Conservation (phyloP, 2,113 vertebrate genomes). For the Hirundichthys speculiger region DNA sequence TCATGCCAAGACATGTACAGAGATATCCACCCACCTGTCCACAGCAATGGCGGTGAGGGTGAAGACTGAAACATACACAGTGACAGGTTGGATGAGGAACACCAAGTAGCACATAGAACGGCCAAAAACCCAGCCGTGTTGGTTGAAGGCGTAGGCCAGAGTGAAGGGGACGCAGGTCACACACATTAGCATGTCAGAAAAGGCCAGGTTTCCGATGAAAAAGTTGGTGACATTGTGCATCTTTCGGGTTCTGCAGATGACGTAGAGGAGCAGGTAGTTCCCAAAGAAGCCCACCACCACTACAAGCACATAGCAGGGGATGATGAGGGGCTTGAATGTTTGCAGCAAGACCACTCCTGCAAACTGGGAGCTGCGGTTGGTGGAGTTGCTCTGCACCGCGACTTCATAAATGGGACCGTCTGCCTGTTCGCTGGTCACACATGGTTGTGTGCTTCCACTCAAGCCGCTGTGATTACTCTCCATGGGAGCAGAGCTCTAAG, state of each 20-base stretch:
- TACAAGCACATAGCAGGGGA: conserved; percentile 82
- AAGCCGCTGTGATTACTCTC: conserved; percentile 53
- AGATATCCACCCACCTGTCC: conserved; percentile 71
- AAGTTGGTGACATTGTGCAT: conserved; percentile 89
- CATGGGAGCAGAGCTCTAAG: conserved; percentile 42
- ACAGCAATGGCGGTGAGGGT: conserved; percentile 82
- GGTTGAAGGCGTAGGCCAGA: conserved; percentile 83
- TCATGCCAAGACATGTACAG: background rate
- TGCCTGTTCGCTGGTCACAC: conserved; percentile 58
- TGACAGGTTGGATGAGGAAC: conserved; percentile 83
- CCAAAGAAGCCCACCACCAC: conserved; percentile 83
- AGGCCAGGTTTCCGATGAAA: conserved; percentile 88
- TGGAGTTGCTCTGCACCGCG: conserved; percentile 72
- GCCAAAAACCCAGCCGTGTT: conserved; percentile 81
- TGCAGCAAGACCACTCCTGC: conserved; percentile 85
- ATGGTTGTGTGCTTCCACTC: conserved; percentile 21
- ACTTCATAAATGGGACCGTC: conserved; percentile 76
- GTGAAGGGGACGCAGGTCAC: conserved; percentile 84
- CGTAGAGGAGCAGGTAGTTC: conserved; percentile 86
- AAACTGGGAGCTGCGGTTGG: conserved; percentile 79
- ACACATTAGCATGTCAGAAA: conserved; percentile 88
- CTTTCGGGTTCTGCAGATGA: conserved; percentile 84
- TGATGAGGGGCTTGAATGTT: conserved; percentile 85
- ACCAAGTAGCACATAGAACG: conserved; percentile 83
- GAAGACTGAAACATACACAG: conserved; percentile 83